These are phyloP conservation scores for Aleiodes sp. DNA, from an alignment of 1,140 invertebrate species.

Conservation along the genomic window DNA sequence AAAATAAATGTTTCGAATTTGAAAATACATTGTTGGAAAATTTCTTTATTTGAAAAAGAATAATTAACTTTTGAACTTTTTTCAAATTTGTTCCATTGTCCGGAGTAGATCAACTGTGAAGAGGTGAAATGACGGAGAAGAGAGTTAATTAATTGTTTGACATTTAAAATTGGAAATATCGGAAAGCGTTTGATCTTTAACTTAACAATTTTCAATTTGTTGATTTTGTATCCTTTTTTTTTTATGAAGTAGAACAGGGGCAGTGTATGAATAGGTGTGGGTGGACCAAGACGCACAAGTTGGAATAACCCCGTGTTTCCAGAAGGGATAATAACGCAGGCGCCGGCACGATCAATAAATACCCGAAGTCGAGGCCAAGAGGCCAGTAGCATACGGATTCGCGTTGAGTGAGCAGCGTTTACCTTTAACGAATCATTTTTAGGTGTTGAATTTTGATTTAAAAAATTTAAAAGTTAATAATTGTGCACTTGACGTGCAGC, in stretches of 20 bases:
- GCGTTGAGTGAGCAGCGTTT: constrained; percentile 39
- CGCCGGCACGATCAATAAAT: constrained; percentile 58
- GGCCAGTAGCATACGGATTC: constrained; percentile 55
- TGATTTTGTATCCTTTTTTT: not conserved
- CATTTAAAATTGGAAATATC: not conserved
- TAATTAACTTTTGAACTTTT: not conserved
- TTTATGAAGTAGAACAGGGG: constrained; percentile 2
- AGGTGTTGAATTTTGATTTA: not conserved
- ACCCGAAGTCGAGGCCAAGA: constrained; percentile 51
- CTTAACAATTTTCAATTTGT: not conserved
- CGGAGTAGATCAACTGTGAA: too few species aligned
- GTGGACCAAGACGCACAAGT: constrained; percentile 24
- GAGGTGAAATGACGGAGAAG: not conserved
- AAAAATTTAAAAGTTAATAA: constrained; percentile 6
- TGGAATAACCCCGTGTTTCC: constrained; percentile 19
- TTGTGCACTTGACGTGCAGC: constrained; percentile 45
- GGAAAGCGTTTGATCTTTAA: not conserved
- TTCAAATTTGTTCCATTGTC: not conserved
- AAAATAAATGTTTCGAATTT: constrained; percentile 12
- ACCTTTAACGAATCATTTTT: constrained; percentile 9
- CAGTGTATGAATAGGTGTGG: constrained; percentile 9
- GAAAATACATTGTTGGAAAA: not conserved
- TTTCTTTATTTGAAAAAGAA: not conserved
- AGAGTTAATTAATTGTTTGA: not conserved
- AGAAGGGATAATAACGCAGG: constrained; percentile 45